Percentiles rank a stretch among this genome's conserved stretches.
Conservation (phyloP, 2,113 vertebrate genomes). For the Noctilio leporinus region DNA sequence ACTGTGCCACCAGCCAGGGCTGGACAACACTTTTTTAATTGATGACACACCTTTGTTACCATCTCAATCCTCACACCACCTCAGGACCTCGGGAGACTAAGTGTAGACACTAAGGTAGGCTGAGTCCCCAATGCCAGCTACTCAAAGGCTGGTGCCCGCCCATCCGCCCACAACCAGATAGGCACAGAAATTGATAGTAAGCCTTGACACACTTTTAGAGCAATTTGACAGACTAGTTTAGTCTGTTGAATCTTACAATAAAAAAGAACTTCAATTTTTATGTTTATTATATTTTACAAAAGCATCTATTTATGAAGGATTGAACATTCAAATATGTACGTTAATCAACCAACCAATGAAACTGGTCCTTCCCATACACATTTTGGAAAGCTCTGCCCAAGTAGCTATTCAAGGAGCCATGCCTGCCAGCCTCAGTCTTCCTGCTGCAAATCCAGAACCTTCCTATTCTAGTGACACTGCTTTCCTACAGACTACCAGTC, state of each 20-base stretch:
- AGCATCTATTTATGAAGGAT: neutral
- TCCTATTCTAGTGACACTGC: accelerated
- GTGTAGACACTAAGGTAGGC: neutral
- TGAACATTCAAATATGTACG: neutral
- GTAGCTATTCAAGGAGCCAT: accelerated
- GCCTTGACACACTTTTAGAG: neutral
- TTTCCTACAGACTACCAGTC: neutral
- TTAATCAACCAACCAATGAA: neutral
- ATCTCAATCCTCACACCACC: neutral
- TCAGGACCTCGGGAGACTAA: neutral
- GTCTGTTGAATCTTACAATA: neutral
- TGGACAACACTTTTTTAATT: too few relatives aligned
- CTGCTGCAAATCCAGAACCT: neutral
- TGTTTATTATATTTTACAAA: neutral
- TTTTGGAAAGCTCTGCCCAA: neutral
- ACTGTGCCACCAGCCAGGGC: too few relatives aligned
- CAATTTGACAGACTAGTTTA: neutral
- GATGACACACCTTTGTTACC: neutral
- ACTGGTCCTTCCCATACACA: neutral
- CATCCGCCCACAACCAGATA: neutral
- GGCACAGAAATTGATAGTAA: neutral
- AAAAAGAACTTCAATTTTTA: neutral
- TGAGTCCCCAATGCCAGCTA: neutral
- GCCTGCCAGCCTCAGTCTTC: neutral
- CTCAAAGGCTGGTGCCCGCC: neutral